These are phyloP conservation scores for Lydus trimaculatus DNA, from an alignment of 2,888 invertebrate species.

Conservation along the genomic window DNA sequence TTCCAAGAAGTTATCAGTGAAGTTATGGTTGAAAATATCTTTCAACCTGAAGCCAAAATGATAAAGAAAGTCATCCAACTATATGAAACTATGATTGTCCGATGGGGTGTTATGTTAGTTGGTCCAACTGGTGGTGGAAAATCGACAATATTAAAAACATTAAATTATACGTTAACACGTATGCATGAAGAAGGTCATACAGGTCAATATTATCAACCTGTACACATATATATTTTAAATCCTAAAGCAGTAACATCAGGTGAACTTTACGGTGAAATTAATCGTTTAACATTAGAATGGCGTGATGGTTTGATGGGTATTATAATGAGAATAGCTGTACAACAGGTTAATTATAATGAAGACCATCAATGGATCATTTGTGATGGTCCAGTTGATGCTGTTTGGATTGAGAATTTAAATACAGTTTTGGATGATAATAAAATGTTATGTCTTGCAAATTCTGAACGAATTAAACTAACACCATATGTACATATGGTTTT, in stretches of 20 bases:
- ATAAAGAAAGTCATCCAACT: conserved; percentile 82
- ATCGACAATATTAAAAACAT: conserved; percentile 73
- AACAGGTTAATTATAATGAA: conserved; percentile 60
- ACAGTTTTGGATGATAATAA: conserved; percentile 93
- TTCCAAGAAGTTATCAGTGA: conserved; percentile 71
- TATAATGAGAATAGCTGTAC: conserved; percentile 68
- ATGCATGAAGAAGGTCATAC: conserved; percentile 68
- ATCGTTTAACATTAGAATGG: conserved; percentile 87
- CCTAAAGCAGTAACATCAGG: conserved; percentile 89
- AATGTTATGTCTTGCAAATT: conserved; percentile 91
- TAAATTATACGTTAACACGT: conserved; percentile 73
- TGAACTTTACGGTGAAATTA: conserved; percentile 88
- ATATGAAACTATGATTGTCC: conserved; percentile 89
- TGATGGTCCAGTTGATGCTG: conserved; percentile 91
- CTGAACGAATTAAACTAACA: conserved; percentile 88
- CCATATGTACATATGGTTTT: conserved; percentile 91
- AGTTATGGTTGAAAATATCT: conserved; percentile 65
- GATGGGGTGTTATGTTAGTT: conserved; percentile 93
- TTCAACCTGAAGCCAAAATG: conserved; percentile 73
- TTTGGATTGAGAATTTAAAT: conserved; percentile 95
- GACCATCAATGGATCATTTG: conserved; percentile 93
- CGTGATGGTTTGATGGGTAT: conserved; percentile 84
- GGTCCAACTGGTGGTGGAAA: conserved; percentile 92
- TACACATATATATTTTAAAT: conserved; percentile 82
- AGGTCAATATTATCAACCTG: conserved; percentile 73